Evolutionary conservation across 2,113 vertebrate species (phyloP), one percentile per base, ranked within the genome.

Genomic region (Sterrhoptilus dennistouni): DNA sequence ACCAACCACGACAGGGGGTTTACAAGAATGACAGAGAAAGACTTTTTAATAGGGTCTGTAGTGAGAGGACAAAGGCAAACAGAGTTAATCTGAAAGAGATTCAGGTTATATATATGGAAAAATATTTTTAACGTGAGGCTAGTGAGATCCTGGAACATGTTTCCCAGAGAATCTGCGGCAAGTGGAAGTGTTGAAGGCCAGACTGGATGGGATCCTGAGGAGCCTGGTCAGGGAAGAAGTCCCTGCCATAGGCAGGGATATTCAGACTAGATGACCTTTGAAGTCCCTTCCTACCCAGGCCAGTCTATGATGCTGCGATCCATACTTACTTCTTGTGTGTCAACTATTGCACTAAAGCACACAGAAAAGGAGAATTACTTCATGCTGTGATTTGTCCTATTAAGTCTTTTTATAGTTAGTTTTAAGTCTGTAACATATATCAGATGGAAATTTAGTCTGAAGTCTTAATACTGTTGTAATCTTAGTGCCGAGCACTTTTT

Each of bases 91-190:
- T 74, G 27, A 57, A 56, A 42, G 25, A 56, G 6, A n/a, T 38
- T 53, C 20, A 28, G 1, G 3, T n/a, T 11, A 3, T 14, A n/a
- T 14, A 14, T 23, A 54, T 36, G 5, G 8, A 36, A 63, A 21
- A 35, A 60, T 28, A 23, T n/a, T 14, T 35, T 12, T 31, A 49
- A 12, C 0, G 0, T 49, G 35, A 49, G 6, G 5, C 3, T 61
- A 17, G 25, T 42, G 25, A 31, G 3, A 42, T 40, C 25, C 54
- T 63, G 54, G 35, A 56, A 63, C 9, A 31, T 1, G 2, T 35
- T 83, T 47, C 31, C 54, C 14, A 16, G 29, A 61, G 40, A 61
- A 54, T 14, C 18, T 54, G 21, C 19, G 31, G 40, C 27, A 44
- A 42, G 17, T 31, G 40, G 25, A 68, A 83, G 2, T 54, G 29